Conservation (phyloP, 1,140 invertebrate genomes). For the Thalassaphorura encarpata region DNA sequence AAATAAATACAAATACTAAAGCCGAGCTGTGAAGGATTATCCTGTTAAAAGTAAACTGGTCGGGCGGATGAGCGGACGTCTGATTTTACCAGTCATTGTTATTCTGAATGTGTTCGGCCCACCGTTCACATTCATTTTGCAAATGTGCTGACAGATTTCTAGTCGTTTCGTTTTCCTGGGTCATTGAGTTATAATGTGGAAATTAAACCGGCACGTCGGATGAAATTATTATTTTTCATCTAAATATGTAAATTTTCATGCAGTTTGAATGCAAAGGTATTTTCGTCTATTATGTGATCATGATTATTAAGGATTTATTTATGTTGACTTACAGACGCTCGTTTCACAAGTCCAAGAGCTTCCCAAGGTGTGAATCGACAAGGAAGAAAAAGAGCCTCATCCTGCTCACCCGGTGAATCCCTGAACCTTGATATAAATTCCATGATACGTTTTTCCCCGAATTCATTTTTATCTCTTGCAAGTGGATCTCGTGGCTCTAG, state of each 20-base stretch:
- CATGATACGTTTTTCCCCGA: slow-evolving; percentile 89
- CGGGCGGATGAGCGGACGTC: too few species aligned
- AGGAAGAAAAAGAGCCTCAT: slow-evolving; percentile 79
- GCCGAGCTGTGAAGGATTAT: too few species aligned
- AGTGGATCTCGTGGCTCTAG: slow-evolving; percentile 76
- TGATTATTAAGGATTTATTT: neutral
- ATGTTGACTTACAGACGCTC: slow-evolving; percentile 48
- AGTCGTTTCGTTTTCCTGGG: neutral
- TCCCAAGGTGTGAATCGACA: slow-evolving; percentile 44
- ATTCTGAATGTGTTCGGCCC: too few species aligned
- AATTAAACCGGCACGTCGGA: too few species aligned
- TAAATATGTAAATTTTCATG: neutral
- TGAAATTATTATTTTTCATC: too few species aligned
- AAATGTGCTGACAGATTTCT: too few species aligned
- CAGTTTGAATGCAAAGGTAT: neutral
- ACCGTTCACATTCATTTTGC: too few species aligned
- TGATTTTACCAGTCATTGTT: too few species aligned
- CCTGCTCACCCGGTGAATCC: slow-evolving; percentile 84
- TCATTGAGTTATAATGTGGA: neutral
- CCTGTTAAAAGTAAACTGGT: too few species aligned
- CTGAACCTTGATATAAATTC: slow-evolving; percentile 89
- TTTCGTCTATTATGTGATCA: neutral
- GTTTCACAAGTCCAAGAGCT: slow-evolving; percentile 55
- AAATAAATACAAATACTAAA: too few species aligned
- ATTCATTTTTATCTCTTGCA: slow-evolving; percentile 80